Base-by-base conservation (phyloP, 2,113 vertebrate species). In the Hemiscyllium ocellatum region DNA sequence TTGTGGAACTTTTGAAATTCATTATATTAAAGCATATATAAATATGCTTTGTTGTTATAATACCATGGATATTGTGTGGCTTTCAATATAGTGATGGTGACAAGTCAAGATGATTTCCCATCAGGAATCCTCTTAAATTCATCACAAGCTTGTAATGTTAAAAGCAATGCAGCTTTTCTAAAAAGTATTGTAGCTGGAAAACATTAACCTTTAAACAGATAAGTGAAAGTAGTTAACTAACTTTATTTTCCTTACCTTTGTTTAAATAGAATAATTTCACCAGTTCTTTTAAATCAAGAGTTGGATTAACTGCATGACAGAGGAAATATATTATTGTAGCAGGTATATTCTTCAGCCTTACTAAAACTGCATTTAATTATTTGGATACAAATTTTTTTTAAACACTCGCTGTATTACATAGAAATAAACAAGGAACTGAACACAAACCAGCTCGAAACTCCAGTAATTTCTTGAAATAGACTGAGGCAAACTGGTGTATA, bases 361-460 rank as follows among this genome's bases (percentile, higher is more conserved):
- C 17, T 83, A 83, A 83, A 83, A 4, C 2, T 83, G 37, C 4
- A 42, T 13, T 80, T 13, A 80, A 80, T 80, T 80, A 80, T 80
- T 83, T 47, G 37, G 80, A 83, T 22, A 83, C 17, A 83, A 83
- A 72, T 50, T 86, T 94, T 37, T 72, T 72, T 76, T 37, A 72
- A 72, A 72, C 17, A 72, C 13, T 22, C 10, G 50, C 15, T 24
- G 3, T 72, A 29, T 8, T 50, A 76, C 66, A 29, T 4, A 70
- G 93, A 29, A 42, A 33, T 70, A 76, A 72, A 93, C 29, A 91
- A 61, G 22, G 87, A 61, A 94, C 8, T 72, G 66, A 95, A 95
- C 95, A 96, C 98, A 96, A 97, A 98, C 97, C 97, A 96, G 97
- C 96, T 96, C 96, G 96, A 86, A 97, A 98, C 20, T 95, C 0